phyloP scores from a whole-genome alignment of 2,113 vertebrate species.

The Verasper variegatus region DNA sequence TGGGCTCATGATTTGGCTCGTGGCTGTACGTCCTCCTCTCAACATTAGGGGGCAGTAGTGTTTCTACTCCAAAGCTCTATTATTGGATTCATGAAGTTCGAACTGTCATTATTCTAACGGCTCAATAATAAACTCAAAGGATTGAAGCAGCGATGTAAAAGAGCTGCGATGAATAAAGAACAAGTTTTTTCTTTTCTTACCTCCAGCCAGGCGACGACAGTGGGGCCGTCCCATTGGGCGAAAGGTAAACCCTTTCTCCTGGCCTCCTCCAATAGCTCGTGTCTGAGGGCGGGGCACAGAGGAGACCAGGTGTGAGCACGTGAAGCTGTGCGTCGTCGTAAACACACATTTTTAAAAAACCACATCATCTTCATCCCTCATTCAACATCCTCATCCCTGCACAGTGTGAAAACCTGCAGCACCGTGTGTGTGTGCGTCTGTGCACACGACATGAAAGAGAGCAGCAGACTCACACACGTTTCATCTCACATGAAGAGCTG shows the following conservation, averaged over 20 bases:
- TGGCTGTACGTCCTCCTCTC: neutral
- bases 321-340: neutral
- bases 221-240: constrained; percentile 98
- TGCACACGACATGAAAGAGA: neutral
- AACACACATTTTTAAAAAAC: constrained; percentile 29
- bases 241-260: constrained; percentile 98
- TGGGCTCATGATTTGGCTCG: too few species aligned
- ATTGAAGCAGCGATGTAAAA: neutral
- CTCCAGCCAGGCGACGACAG: constrained; percentile 97
- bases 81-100: neutral
- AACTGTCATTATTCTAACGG: neutral
- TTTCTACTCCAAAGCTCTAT: constrained; percentile 14
- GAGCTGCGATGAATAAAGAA: neutral
- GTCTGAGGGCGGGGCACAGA: constrained; percentile 81
- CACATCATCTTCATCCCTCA: neutral
- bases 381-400: neutral
- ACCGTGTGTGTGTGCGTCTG: neutral
- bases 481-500: neutral
- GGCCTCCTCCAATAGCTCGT: constrained; percentile 97
- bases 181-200: constrained; percentile 46
- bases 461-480: neutral
- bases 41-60: constrained; percentile 56
- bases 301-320: constrained; percentile 36
- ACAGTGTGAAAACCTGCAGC: constrained; percentile 9
- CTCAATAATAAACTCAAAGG: neutral